Percentiles rank a stretch among this genome's conserved stretches.
Conservation (phyloP, 1,140 invertebrate species). For the Aculops lycopersici region DNA sequence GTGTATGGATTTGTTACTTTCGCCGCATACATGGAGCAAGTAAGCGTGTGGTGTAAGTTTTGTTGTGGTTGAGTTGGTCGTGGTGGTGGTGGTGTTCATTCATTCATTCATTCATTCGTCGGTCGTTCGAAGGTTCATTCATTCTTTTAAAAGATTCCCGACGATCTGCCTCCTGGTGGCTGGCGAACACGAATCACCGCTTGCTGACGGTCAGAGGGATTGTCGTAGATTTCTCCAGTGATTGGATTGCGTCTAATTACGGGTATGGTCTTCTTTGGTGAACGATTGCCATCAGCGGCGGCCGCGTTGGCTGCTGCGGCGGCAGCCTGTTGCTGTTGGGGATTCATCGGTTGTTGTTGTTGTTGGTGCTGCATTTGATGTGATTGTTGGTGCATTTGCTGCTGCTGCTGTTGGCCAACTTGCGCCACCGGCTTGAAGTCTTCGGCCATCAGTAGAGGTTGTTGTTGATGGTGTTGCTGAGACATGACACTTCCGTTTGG, state of each 20-base stretch:
- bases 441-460: too few species aligned
- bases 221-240: conserved; percentile 8
- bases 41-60: too few species aligned
- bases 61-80: too few species aligned
- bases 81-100: too few species aligned
- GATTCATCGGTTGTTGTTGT: neutral
- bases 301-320: neutral
- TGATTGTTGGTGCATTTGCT: neutral
- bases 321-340: neutral
- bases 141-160: neutral
- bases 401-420: too few species aligned
- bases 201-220: neutral
- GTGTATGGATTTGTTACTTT: too few species aligned
- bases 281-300: too few species aligned
- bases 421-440: too few species aligned
- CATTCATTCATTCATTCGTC: too few species aligned
- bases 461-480: too few species aligned
- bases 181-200: conserved; percentile 6
- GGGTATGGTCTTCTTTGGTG: neutral
- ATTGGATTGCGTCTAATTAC: conserved; percentile 9
- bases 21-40: too few species aligned
- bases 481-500: neutral
- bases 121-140: too few species aligned
- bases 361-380: neutral
- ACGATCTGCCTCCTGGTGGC: conserved; percentile 4